Evolutionary conservation across 2,888 invertebrate genomes (phyloP).

Genomic region (Furcula furcula): DNA sequence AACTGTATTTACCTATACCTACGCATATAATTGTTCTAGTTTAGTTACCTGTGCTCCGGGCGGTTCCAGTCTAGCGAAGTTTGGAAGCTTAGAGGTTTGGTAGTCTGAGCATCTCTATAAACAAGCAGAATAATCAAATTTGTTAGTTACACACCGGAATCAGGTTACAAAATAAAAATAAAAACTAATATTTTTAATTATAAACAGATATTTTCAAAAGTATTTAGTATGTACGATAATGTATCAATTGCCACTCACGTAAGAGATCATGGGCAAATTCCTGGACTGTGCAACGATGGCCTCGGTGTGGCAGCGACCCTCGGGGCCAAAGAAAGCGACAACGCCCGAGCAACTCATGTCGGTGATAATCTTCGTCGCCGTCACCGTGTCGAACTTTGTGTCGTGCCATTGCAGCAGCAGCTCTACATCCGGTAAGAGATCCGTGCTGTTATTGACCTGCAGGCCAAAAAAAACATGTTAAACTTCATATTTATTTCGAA

Average conservation of each 20-base stretch:
- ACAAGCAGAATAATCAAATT: constrained; percentile 16
- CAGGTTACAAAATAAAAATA: no score
- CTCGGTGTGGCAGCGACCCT: constrained; percentile 96
- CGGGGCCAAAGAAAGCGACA: constrained; percentile 97
- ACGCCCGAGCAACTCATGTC: constrained; percentile 96
- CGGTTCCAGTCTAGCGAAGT: constrained; percentile 96
- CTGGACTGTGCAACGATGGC: constrained; percentile 96
- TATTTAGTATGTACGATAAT: no score
- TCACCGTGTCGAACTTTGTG: constrained; percentile 92
- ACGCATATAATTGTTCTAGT: no score
- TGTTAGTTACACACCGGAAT: no score
- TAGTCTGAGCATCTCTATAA: constrained; percentile 97
- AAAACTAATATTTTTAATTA: no score
- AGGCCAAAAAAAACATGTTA: no score
- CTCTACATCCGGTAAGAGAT: constrained; percentile 87
- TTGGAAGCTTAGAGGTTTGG: constrained; percentile 92
- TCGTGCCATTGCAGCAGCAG: constrained; percentile 90
- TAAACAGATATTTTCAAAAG: no score
- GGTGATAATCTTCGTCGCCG: constrained; percentile 91
- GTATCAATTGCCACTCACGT: constrained; percentile 85
- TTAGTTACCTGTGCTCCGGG: constrained; percentile 92
- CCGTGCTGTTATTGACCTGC: constrained; percentile 88
- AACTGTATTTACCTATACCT: no score
- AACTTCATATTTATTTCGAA: no score
- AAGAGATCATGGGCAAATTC: constrained; percentile 98